Base-by-base conservation (phyloP, 2,888 invertebrate species). In the Onchidella celtica region DNA sequence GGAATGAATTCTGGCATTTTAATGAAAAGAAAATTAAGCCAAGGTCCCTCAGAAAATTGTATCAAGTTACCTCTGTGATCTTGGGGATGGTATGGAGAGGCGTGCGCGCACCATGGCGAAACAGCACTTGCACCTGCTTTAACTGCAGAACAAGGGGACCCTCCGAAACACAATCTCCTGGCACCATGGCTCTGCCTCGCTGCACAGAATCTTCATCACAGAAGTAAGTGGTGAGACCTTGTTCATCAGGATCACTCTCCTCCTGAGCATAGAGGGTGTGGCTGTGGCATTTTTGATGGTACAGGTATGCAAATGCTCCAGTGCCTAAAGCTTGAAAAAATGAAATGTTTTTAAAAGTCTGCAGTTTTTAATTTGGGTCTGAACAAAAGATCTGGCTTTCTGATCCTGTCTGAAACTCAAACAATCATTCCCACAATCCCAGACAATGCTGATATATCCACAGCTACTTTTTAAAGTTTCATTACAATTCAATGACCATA, bases 61-160 rank as follows among this genome's bases (percentile, higher is more conserved):
- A 2, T 63, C 0, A 77, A 47, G n/a, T 6, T 75, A 87, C 88
- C 86, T 88, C 84, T 29, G 84, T 77, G 11, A 87, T 47, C 40
- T 86, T 84, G 24, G 82, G 82, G 32, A 84, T 85, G 1, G 83
- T 47, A 63, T 87, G 86, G 0, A 88, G 55, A 0, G 88, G 88
- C 6, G 87, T 87, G 55, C 91, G 83, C 0, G 92, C 91, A 29
- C 92, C 92, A 85, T 92, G 92, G 36, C 92, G 83, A 59, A 91
- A 90, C 76, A 89, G 86, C 2, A 92, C 85, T 55, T 90, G 91
- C 2, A 90, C 90, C 68, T 88, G 86, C 82, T 87, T 88, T n/a
- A 92, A 83, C 14, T 77, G 83, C 70, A 89, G 69, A 14, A 83
- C 76, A 17, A 61, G 32, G 55, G 57, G 73, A 4, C 75, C 78